phyloP scores from a whole-genome alignment of 2,888 invertebrate species.

The Tipula unca region DNA sequence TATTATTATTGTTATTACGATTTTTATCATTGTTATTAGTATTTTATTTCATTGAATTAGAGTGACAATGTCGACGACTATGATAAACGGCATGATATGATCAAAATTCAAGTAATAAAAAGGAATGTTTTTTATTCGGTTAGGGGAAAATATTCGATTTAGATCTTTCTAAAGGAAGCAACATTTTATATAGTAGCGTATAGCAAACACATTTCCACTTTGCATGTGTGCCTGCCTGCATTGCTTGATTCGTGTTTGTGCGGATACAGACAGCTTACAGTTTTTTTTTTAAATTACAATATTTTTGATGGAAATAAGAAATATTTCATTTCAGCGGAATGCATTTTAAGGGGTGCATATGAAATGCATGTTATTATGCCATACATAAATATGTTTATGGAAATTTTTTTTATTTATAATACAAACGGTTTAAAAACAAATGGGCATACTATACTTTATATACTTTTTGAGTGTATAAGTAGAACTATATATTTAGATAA shows the following conservation, averaged over 20 bases:
- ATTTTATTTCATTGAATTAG: slow-evolving; percentile 16
- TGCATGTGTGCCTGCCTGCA: background rate
- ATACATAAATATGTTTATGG: background rate
- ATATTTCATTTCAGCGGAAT: background rate
- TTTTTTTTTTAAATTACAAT: background rate
- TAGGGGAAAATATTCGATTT: background rate
- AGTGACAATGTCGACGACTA: slow-evolving; percentile 14
- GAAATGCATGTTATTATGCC: background rate
- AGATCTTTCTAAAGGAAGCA: background rate
- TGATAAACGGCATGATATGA: slow-evolving; percentile 17
- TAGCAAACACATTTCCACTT: background rate
- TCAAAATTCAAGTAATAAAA: background rate
- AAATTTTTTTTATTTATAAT: background rate
- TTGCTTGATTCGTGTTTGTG: background rate
- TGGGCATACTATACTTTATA: background rate
- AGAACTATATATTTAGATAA: background rate
- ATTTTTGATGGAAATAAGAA: background rate
- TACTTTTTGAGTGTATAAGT: background rate
- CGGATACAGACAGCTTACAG: background rate
- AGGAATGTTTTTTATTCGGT: background rate
- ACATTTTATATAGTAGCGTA: background rate
- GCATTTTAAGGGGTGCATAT: background rate
- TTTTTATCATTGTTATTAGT: slow-evolving; percentile 14
- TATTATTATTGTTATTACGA: background rate
- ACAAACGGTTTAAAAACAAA: background rate